These are phyloP conservation scores for Saxicola maurus DNA, from an alignment of 2,797 vertebrate species.

Conservation along the genomic window DNA sequence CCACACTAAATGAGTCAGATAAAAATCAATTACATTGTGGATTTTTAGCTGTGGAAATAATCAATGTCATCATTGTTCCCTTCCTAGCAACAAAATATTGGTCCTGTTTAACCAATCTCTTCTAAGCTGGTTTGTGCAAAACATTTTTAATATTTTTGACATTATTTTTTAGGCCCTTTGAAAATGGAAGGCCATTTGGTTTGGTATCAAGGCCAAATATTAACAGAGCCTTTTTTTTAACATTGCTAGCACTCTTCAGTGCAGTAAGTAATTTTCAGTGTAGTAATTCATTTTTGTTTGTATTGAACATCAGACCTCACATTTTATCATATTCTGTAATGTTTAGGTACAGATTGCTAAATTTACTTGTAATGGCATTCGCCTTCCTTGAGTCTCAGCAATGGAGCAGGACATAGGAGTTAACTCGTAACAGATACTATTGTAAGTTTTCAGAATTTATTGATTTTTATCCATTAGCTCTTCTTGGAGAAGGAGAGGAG, in stretches of 20 bases:
- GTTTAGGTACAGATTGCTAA: not conserved
- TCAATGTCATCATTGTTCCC: constrained; percentile 27
- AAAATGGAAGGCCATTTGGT: not conserved
- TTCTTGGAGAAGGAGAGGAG: not conserved
- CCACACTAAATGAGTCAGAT: constrained; percentile 68
- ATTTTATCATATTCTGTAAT: not conserved
- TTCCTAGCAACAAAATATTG: constrained; percentile 31
- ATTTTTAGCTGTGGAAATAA: constrained; percentile 57
- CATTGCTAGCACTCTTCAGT: not conserved
- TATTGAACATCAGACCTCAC: not conserved
- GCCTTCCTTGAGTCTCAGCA: not conserved
- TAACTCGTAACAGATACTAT: not conserved
- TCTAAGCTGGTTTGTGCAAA: not conserved
- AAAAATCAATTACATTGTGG: constrained; percentile 67
- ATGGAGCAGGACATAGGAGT: not conserved
- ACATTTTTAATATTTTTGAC: not conserved
- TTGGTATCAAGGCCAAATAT: not conserved
- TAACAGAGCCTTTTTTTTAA: not conserved
- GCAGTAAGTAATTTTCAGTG: not conserved
- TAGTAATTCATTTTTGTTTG: not conserved
- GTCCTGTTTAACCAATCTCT: not conserved
- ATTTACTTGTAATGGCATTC: not conserved
- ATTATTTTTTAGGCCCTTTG: not conserved
- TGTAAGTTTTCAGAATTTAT: not conserved
- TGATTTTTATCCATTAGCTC: not conserved